Evolutionary conservation across 1,140 invertebrate genomes (phyloP).

Genomic region (Dysdera silvatica): DNA sequence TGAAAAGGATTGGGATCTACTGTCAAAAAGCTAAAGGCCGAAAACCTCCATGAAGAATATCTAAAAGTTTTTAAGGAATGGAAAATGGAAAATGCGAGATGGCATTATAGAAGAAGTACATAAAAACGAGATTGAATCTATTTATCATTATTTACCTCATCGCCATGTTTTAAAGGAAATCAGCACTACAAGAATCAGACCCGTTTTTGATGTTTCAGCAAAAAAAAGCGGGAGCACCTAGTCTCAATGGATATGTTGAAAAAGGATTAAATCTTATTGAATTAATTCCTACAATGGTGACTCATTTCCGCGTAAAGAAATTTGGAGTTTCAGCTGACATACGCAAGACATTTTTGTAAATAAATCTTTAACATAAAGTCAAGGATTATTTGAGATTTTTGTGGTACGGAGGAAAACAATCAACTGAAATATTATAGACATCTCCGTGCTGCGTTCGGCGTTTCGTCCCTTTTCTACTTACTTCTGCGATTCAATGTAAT

Average conservation of each 20-base stretch:
- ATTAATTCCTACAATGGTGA: slow-evolving; percentile 36
- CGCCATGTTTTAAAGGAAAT: slow-evolving; percentile 21
- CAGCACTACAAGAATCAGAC: slow-evolving; percentile 15
- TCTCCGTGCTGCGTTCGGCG: neutral
- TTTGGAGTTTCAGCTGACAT: slow-evolving; percentile 23
- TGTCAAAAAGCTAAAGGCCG: neutral
- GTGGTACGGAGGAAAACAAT: neutral
- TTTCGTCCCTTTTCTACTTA: neutral
- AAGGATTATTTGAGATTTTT: slow-evolving; percentile 2
- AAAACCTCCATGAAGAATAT: neutral
- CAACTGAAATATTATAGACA: neutral
- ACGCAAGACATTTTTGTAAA: slow-evolving; percentile 25
- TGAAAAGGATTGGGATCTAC: too few relatives aligned
- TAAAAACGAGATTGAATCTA: neutral
- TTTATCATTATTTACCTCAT: slow-evolving; percentile 32
- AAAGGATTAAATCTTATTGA: slow-evolving; percentile 12
- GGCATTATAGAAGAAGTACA: slow-evolving; percentile 27
- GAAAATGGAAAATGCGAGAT: too few relatives aligned
- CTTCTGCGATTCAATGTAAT: neutral
- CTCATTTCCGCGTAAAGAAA: slow-evolving; percentile 11
- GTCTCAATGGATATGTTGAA: slow-evolving; percentile 26
- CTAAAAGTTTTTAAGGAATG: neutral
- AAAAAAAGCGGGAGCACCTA: neutral
- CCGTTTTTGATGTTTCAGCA: slow-evolving; percentile 19
- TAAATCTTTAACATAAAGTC: neutral